Conservation (phyloP, 1,140 invertebrate genomes). For the Drosophila truncata region DNA sequence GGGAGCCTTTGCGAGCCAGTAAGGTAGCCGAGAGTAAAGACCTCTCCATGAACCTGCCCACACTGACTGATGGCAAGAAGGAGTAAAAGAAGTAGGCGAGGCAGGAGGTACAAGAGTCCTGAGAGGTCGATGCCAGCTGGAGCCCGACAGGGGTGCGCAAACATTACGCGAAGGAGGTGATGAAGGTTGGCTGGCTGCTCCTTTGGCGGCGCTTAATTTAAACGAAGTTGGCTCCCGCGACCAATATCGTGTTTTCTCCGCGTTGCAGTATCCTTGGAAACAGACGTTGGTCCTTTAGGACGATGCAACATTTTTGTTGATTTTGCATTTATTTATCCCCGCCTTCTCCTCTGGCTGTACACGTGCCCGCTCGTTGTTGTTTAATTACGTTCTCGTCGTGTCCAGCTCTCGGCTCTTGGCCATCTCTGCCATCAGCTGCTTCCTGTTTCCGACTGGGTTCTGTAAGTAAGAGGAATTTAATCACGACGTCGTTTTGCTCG, state of each 20-base stretch:
- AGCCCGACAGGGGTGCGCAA: conserved; percentile 26
- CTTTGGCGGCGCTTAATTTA: conserved; percentile 56
- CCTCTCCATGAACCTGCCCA: conserved; percentile 58
- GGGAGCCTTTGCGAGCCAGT: conserved; percentile 91
- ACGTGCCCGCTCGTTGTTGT: not conserved
- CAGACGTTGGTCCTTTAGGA: conserved; percentile 34
- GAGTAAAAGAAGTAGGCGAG: conserved; percentile 16
- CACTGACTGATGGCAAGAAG: conserved; percentile 9
- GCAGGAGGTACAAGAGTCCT: conserved; percentile 17
- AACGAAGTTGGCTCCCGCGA: conserved; percentile 21
- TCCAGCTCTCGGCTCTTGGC: not conserved
- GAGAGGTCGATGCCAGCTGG: conserved; percentile 36
- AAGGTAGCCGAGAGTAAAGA: conserved; percentile 89
- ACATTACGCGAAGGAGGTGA: conserved; percentile 24
- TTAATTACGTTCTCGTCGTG: conserved; percentile 60
- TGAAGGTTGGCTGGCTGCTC: conserved; percentile 1
- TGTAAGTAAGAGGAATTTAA: conserved; percentile 40
- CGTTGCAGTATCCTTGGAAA: conserved; percentile 41
- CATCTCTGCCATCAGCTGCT: not conserved
- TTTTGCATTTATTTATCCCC: conserved; percentile 30
- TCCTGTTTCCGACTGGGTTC: conserved; percentile 9
- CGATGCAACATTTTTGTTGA: conserved; percentile 71
- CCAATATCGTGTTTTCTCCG: conserved; percentile 8
- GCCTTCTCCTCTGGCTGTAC: not conserved
- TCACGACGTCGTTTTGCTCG: conserved; percentile 22